These are phyloP conservation scores for Dryomyza anilis DNA, from an alignment of 2,888 invertebrate species.

Conservation along the genomic window DNA sequence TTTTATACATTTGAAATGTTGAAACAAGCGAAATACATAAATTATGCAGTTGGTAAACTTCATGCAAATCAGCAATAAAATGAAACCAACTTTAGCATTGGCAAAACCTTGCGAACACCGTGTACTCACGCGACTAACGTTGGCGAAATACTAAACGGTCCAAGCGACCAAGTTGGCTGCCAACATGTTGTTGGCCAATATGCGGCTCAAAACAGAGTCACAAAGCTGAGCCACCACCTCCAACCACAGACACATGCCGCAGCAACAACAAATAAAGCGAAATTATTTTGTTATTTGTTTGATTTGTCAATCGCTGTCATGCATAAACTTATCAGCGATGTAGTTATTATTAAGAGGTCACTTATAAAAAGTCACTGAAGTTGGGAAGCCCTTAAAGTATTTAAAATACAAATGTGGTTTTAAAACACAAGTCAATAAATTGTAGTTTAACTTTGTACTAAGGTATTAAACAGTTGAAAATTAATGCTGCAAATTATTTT, in stretches of 20 bases:
- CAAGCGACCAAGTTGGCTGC: not conserved
- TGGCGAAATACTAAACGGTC: slow-evolving; percentile 23
- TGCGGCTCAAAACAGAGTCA: no score
- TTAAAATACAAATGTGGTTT: no score
- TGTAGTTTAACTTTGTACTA: no score
- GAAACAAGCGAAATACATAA: no score
- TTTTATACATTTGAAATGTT: no score
- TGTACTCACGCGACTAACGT: slow-evolving; percentile 16
- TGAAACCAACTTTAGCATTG: not conserved
- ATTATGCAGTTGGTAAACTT: not conserved
- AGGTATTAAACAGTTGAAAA: no score
- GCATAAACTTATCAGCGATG: not conserved
- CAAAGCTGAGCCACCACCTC: no score
- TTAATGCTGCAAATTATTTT: no score
- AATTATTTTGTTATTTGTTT: not conserved
- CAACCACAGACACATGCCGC: not conserved
- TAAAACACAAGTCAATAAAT: no score
- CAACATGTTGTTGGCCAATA: slow-evolving; percentile 10
- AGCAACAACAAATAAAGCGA: not conserved
- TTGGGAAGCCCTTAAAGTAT: no score
- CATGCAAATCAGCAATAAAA: not conserved
- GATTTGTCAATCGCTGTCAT: slow-evolving; percentile 2
- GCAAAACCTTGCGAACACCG: not conserved
- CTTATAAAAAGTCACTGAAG: no score
- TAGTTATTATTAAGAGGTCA: no score